Evolutionary conservation across 2,888 invertebrate species (phyloP), one percentile per base, ranked within the genome.

Genomic region (Epinotia brunnichana): DNA sequence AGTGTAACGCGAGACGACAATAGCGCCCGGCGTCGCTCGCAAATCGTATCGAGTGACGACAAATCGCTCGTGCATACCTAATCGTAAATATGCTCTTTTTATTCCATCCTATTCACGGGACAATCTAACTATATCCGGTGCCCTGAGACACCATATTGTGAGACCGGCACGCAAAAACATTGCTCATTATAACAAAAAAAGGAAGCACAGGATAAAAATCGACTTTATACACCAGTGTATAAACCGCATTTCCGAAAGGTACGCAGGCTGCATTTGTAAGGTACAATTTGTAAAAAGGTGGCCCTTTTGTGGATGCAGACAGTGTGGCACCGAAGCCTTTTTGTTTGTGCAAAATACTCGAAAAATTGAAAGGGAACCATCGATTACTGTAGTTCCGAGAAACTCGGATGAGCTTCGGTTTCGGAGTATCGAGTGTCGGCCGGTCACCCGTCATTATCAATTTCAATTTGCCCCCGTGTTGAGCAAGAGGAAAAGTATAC

Each of bases 31-130:
- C 85, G 85, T 82, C 83, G 81, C 81, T 84, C 84, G 85, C 82
- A 77, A 81, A 80, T 80, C 83, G 85, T 90, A 92, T 93, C 92
- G 82, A 85, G 83, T 93, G 89, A 88, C 92, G 88, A 90, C 90
- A 91, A 92, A 92, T 91, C 89, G 90, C 85, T 91, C 88, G 90
- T 92, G 88, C 87, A 92, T 91, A n/a, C n/a, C n/a, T n/a, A 91
- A 91, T 92, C 87, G 89, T 89, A 90, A 91, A 91, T 91, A 86
- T 80, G 80, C 82, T 90, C 91, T 90, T 29, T 76, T 91, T 88
- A 87, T 85, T 81, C 80, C 75, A 77, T 74, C 56, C 87, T 84
- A 87, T 90, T 89, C 86, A 87, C 78, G 76, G 82, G 83, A 85
- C 83, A 82, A 83, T 84, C 83, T 80, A 79, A 80, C 85, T 90